Base-by-base conservation (phyloP, 1,140 invertebrate species). In the Chrysomallon squamiferum region DNA sequence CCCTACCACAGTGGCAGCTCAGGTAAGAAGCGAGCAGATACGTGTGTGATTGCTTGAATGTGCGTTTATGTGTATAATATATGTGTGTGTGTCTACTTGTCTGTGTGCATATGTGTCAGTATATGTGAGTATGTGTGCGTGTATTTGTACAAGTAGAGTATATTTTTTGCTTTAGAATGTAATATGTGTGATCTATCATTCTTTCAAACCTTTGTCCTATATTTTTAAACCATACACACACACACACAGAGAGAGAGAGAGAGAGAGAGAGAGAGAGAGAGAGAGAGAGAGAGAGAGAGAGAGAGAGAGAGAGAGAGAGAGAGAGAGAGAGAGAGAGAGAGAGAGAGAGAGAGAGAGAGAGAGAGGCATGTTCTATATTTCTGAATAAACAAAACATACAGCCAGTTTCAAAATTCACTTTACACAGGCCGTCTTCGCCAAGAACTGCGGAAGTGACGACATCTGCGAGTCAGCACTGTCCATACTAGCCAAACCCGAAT, bases 361-460 rank as follows among this genome's bases (percentile, higher is more conserved):
- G 35, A 38, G 35, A 38, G 35, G 15, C 35, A 38, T 38, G 35
- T n/a, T n/a, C n/a, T n/a, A n/a, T n/a, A n/a, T n/a, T n/a, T n/a
- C n/a, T n/a, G n/a, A n/a, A n/a, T n/a, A n/a, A n/a, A n/a, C n/a
- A n/a, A n/a, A n/a, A n/a, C n/a, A n/a, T n/a, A n/a, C n/a, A n/a
- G n/a, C n/a, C n/a, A n/a, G n/a, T n/a, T n/a, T n/a, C n/a, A n/a
- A n/a, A n/a, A n/a, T n/a, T n/a, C n/a, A n/a, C n/a, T n/a, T n/a
- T n/a, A n/a, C n/a, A n/a, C n/a, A 75, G 73, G 65, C 54, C n/a
- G n/a, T 22, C 11, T 75, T 63, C 50, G 38, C 32, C 33, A 65
- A 58, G 49, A 58, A 62, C 54, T 75, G 73, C 59, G 70, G 70
- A 47, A 29, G 25, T 0, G 69, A 74, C 38, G 56, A 67, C 33